These are phyloP conservation scores for Gnatocerus cornutus DNA, from an alignment of 2,888 invertebrate species.

Conservation along the genomic window DNA sequence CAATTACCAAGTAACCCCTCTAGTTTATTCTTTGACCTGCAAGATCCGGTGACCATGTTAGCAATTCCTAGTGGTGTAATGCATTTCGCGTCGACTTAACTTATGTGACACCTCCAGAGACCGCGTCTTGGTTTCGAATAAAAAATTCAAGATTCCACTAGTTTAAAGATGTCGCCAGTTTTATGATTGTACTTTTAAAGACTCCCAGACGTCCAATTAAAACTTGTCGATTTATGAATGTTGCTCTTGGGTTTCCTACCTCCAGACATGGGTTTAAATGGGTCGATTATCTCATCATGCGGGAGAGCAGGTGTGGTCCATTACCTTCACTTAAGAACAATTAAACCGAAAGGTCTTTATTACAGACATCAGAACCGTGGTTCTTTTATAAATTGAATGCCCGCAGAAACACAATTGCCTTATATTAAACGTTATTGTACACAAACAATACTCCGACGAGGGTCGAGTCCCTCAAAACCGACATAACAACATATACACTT, in stretches of 20 bases:
- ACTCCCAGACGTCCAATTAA: constrained; percentile 58
- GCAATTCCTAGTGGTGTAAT: constrained; percentile 70
- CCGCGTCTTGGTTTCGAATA: constrained; percentile 50
- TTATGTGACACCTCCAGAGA: constrained; percentile 60
- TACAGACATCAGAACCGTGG: constrained; percentile 53
- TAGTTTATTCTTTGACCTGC: constrained; percentile 68
- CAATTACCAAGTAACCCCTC: constrained; percentile 65
- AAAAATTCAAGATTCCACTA: neutral
- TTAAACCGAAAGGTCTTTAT: constrained; percentile 65
- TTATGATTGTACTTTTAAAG: constrained; percentile 47
- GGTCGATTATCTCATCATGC: constrained; percentile 56
- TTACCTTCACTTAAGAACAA: constrained; percentile 68
- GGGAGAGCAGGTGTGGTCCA: constrained; percentile 68
- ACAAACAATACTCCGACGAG: constrained; percentile 54
- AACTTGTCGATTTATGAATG: constrained; percentile 48
- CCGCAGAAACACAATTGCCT: constrained; percentile 65
- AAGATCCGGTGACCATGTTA: constrained; percentile 68
- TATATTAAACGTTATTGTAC: constrained; percentile 63
- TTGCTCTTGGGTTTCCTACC: constrained; percentile 53
- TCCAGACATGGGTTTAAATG: constrained; percentile 36
- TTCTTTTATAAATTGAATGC: constrained; percentile 62
- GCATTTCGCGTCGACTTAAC: constrained; percentile 68
- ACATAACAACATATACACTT: constrained; percentile 44
- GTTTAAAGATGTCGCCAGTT: constrained; percentile 22
- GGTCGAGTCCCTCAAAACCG: constrained; percentile 46